These are phyloP conservation scores for Tautogolabrus adspersus DNA, from an alignment of 2,113 vertebrate species.

Conservation along the genomic window DNA sequence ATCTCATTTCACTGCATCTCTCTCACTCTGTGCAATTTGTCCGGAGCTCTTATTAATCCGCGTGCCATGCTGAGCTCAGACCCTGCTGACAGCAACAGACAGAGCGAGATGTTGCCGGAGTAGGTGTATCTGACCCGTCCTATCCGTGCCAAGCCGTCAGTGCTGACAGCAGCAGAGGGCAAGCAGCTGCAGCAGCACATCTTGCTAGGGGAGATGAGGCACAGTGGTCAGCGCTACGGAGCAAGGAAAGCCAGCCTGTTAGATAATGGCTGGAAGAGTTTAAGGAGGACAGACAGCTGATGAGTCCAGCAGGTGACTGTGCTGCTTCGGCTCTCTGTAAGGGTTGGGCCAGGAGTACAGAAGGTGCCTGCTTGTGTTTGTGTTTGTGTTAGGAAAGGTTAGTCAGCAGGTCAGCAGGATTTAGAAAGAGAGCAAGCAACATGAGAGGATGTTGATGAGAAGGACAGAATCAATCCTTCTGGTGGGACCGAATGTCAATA, in stretches of 20 bases:
- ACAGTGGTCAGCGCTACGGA: constrained; percentile 37
- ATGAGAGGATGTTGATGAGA: background rate
- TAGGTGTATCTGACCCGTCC: constrained; percentile 56
- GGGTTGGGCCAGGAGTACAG: constrained; percentile 9
- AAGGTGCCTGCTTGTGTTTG: constrained; percentile 35
- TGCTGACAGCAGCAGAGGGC: constrained; percentile 63
- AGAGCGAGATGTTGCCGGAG: constrained; percentile 25
- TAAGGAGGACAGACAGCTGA: constrained; percentile 57
- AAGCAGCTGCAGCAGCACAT: constrained; percentile 73
- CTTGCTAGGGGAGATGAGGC: constrained; percentile 37
- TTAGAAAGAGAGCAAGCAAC: constrained; percentile 19
- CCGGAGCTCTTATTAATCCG: constrained; percentile 18
- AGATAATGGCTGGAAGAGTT: constrained; percentile 36
- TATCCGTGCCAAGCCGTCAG: constrained; percentile 63
- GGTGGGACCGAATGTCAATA: background rate
- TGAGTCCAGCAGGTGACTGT: constrained; percentile 47
- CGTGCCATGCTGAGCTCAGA: constrained; percentile 25
- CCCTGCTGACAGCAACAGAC: constrained; percentile 52
- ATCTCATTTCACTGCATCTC: background rate
- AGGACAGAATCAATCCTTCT: background rate
- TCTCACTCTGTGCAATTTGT: constrained; percentile 18
- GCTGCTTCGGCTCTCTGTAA: constrained; percentile 15
- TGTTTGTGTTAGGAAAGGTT: constrained; percentile 1
- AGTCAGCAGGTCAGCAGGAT: constrained; percentile 45
- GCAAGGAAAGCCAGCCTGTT: constrained; percentile 27